Percentiles rank a stretch among this genome's conserved stretches.
Evolutionary conservation across 2,888 invertebrate genomes (phyloP).

Genomic region (Priocnemis perturbator): DNA sequence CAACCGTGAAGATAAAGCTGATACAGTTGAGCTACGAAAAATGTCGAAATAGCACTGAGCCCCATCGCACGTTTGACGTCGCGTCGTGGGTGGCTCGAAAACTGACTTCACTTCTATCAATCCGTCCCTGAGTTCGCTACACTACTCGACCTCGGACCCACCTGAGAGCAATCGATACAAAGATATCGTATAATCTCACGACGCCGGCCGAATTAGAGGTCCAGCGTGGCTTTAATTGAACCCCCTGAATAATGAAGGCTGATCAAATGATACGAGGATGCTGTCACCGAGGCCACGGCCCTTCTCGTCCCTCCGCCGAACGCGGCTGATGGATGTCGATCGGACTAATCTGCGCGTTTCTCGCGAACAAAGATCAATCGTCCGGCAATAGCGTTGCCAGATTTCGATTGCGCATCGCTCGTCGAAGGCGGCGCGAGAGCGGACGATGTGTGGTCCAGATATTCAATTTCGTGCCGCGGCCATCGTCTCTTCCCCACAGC

Average conservation of each 20-base stretch:
- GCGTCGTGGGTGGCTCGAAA: background rate
- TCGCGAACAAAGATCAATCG: background rate
- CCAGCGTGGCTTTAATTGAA: constrained; percentile 72
- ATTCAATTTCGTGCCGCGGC: too few species aligned
- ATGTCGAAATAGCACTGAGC: too few species aligned
- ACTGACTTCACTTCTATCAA: constrained; percentile 18
- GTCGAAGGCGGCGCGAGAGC: background rate
- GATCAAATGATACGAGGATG: constrained; percentile 66
- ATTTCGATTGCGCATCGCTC: too few species aligned
- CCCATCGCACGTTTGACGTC: too few species aligned
- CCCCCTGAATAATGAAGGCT: constrained; percentile 72
- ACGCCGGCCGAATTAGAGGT: constrained; percentile 70
- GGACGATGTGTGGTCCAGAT: background rate
- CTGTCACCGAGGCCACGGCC: constrained; percentile 57
- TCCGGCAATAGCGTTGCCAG: background rate
- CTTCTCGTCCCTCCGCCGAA: constrained; percentile 29
- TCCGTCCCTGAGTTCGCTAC: constrained; percentile 41
- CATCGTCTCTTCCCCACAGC: too few species aligned
- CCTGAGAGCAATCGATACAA: constrained; percentile 70
- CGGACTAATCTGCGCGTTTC: too few species aligned
- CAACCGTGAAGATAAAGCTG: too few species aligned
- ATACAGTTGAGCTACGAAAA: too few species aligned
- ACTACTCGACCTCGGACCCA: constrained; percentile 52
- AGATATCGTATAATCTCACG: constrained; percentile 70
- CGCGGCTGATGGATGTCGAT: too few species aligned